Base-by-base conservation (phyloP, 2,888 invertebrate genomes). In the Campaea margaritaria region DNA sequence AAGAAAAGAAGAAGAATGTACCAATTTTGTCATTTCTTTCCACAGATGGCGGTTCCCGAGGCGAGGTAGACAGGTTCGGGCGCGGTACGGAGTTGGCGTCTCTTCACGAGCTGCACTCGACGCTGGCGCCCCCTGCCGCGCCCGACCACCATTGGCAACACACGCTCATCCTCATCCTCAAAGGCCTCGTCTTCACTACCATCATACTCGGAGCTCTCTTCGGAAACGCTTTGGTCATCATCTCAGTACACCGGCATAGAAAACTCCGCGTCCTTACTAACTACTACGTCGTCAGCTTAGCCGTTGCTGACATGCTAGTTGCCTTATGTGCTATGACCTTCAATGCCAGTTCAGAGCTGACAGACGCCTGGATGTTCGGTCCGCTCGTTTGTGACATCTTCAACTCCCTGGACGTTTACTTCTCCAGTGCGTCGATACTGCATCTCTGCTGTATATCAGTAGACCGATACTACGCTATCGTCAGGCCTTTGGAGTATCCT, bases 361-460 rank as follows among this genome's bases (percentile, higher is more conserved):
- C 96, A 39, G 95, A 95, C 48, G 96, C 97, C 45, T 99, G 99
- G 99, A 92, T 97, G 72, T 98, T 99, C 81, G 97, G 97, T 7
- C 94, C 95, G 76, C 92, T 96, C 76, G 96, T 98, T 95, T 99
- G 98, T 93, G 97, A 98, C 92, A 95, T 98, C 52, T 99, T 97
- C 95, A 98, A 98, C 86, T 96, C 97, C 36, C 94, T 98, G 67
- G 98, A 99, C 85, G 98, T 99, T 1, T 97, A 98, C 82, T 98
- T 98, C 87, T 97, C 96, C 70, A 98, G 96, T 51, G 98, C 97
- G 7, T 97, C 97, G 64, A 98, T 99, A 63, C 94, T 98, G 48
- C 98, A 99, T 84, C 93, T 99, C 52, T 98, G 98, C 82, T 98
- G 98, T 87, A 99, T 99, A 83, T 97, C 97, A 71, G 97, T 98